Base-by-base conservation (phyloP, 1,140 invertebrate genomes). In the Diploscapter pachys region DNA sequence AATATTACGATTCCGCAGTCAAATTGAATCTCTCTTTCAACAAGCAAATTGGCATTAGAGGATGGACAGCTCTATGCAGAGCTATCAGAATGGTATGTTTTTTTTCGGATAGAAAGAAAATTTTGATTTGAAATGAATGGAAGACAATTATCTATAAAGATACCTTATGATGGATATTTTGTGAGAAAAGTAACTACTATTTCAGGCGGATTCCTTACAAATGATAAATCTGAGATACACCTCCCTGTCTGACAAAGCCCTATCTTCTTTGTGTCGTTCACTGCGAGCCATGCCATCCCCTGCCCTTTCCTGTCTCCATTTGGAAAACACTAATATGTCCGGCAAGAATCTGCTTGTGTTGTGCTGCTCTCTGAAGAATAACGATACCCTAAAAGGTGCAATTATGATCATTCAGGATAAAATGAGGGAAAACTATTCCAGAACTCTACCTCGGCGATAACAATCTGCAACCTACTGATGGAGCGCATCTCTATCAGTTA, bases 21-120 rank as follows among this genome's bases (percentile, higher is more conserved):
- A 63, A 68, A 11, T 55, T 79, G 66, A 79, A 79, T 75, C 63
- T 79, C 8, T 79, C 78, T 9, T 79, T 79, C 78, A 79, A 79
- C 54, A 70, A 74, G 48, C 63, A 76, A 50, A 79, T 79, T 59
- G 65, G 55, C 13, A n/a, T 79, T 4, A 49, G 78, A 4, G 78
- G 78, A 8, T 79, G 78, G 78, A 65, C 69, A 4, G 66, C 73
- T 13, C 71, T 79, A 6, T 79, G 69, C 65, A 49, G 63, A 53
- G 71, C 71, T 3, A 53, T 79, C 5, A 52, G 71, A 61, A 80
- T 75, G 31, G 78, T 80, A 53, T 11, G n/a, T n/a, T n/a, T 76
- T 11, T 63, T 78, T 50, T 2, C 11, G 50, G 6, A 55, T n/a
- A 78, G 5, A 9, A 63, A 6, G 31, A 76, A 71, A 2, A 9